Percentiles rank a stretch among this genome's conserved stretches.
phyloP scores from a whole-genome alignment of 2,888 invertebrate genomes.

The Platycnemis pennipes region DNA sequence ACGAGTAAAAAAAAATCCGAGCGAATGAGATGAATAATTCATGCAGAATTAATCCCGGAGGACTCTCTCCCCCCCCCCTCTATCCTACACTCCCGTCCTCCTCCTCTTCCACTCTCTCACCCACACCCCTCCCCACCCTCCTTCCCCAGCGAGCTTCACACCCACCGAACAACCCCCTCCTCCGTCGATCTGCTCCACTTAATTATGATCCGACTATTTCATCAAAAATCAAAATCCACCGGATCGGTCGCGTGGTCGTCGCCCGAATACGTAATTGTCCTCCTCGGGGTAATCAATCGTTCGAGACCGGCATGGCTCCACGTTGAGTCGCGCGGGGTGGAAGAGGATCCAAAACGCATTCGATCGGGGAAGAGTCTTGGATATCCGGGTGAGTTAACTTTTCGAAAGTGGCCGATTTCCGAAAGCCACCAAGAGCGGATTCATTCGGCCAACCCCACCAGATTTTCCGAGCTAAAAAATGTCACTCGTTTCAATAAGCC shows the following conservation, averaged over 20 bases:
- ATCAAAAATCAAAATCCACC: neutral
- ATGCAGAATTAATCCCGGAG: neutral
- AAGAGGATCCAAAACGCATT: too few relatives aligned
- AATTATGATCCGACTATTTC: neutral
- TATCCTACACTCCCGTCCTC: neutral
- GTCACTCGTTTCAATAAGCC: too few relatives aligned
- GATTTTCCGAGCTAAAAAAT: too few relatives aligned
- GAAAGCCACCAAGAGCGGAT: too few relatives aligned
- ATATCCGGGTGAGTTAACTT: too few relatives aligned
- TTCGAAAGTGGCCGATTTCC: too few relatives aligned
- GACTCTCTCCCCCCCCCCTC: neutral
- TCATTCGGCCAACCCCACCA: too few relatives aligned
- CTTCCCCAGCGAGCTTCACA: neutral
- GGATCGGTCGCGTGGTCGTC: neutral
- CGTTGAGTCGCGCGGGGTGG: too few relatives aligned
- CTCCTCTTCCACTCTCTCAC: neutral
- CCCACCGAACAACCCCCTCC: neutral
- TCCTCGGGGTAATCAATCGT: neutral
- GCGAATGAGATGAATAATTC: constrained; percentile 31
- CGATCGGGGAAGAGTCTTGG: too few relatives aligned
- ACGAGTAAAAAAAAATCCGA: neutral
- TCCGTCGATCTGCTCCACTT: neutral
- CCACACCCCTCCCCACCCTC: too few relatives aligned
- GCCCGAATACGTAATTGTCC: neutral
- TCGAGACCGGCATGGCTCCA: too few relatives aligned